Conservation (phyloP, 1,140 invertebrate species). For the Ostrea edulis region DNA sequence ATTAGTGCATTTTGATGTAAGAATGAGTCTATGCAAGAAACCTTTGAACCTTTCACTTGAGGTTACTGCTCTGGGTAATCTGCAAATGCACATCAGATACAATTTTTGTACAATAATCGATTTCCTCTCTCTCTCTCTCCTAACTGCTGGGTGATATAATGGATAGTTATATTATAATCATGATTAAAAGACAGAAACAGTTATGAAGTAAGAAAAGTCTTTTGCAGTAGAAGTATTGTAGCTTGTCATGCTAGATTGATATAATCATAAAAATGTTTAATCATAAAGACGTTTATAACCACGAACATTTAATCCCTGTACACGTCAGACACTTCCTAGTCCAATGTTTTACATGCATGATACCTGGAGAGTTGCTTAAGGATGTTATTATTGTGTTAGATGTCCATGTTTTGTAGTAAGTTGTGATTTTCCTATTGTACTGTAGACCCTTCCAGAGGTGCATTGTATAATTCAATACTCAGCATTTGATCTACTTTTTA, state of each 20-base stretch:
- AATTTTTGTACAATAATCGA: neutral
- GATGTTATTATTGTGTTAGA: conserved; percentile 8
- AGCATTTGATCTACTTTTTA: conserved; percentile 1
- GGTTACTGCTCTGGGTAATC: neutral
- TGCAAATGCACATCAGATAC: no score
- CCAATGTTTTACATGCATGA: conserved; percentile 1
- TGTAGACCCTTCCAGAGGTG: neutral
- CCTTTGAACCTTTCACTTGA: neutral
- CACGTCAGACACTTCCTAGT: neutral
- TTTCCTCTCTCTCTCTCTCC: neutral
- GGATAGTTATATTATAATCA: neutral
- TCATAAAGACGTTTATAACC: neutral
- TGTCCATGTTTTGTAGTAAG: neutral
- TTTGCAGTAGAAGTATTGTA: neutral
- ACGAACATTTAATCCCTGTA: conserved; percentile 5
- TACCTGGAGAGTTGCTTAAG: conserved; percentile 16
- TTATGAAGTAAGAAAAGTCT: neutral
- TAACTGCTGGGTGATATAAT: neutral
- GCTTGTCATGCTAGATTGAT: neutral
- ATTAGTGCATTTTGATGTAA: neutral
- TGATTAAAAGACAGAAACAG: neutral
- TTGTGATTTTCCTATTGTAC: neutral
- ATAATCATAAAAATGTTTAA: conserved; percentile 1
- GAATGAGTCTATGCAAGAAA: conserved; percentile 23
- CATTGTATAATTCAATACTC: conserved; percentile 27